phyloP scores from a whole-genome alignment of 2,113 vertebrate genomes.

The Dasyornis broadbenti region DNA sequence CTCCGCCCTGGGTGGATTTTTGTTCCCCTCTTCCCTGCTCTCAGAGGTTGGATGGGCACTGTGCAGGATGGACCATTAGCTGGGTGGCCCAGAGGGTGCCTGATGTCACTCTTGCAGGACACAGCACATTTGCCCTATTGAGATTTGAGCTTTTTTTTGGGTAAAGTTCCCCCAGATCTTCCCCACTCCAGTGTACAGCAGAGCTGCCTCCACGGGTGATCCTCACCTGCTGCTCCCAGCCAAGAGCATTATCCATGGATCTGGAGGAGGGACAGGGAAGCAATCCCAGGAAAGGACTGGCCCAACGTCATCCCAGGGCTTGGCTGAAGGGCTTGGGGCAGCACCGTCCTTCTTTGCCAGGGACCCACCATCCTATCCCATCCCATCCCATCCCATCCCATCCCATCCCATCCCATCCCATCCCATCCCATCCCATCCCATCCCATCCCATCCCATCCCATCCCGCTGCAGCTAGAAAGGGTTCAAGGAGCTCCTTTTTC shows the following conservation, averaged over 20 bases:
- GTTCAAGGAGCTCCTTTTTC: not conserved
- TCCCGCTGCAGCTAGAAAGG: not conserved
- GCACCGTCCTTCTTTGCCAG: fast-evolving
- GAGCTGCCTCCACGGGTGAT: not conserved
- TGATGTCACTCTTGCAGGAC: not conserved
- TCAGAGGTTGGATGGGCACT: not conserved
- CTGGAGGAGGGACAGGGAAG: not conserved
- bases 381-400: too few species aligned
- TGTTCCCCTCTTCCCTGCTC: not conserved
- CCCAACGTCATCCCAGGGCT: not conserved
- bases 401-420: not conserved
- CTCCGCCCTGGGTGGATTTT: not conserved
- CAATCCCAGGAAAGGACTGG: not conserved
- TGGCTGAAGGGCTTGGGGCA: not conserved
- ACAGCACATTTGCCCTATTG: fast-evolving
- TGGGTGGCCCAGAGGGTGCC: not conserved
- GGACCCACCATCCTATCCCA: too few species aligned
- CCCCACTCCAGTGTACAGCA: not conserved
- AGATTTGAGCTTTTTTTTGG: not conserved
- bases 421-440: too few species aligned
- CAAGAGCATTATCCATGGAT: not conserved
- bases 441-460: too few species aligned
- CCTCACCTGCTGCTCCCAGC: not conserved
- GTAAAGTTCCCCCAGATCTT: not conserved
- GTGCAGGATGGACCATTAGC: not conserved